phyloP scores from a whole-genome alignment of 2,888 invertebrate genomes.

The Alcis repandata region DNA sequence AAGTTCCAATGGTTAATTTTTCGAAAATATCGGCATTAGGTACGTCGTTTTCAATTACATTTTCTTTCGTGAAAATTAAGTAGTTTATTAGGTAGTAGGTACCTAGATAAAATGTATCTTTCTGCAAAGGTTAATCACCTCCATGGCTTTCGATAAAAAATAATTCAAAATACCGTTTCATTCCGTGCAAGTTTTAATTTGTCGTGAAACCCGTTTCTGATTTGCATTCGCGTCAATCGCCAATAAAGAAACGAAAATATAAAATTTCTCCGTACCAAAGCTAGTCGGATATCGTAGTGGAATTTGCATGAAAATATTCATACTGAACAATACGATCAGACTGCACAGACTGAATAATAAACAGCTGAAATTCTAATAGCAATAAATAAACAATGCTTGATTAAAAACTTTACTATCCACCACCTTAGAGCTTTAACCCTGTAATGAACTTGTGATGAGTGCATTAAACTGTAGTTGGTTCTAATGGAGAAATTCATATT shows the following conservation, averaged over 20 bases:
- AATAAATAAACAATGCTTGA: conserved; percentile 68
- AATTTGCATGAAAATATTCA: conserved; percentile 75
- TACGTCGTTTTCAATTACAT: too few relatives aligned
- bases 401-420: conserved; percentile 60
- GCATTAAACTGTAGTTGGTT: conserved; percentile 37
- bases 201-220: conserved; percentile 12
- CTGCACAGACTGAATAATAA: conserved; percentile 64
- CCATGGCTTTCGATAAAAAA: background rate
- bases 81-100: too few relatives aligned
- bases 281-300: conserved; percentile 57
- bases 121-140: too few relatives aligned
- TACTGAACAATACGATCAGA: conserved; percentile 69
- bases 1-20: too few relatives aligned
- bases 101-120: too few relatives aligned
- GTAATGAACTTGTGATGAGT: conserved; percentile 43
- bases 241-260: conserved; percentile 29
- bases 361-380: conserved; percentile 61
- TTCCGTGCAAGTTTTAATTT: conserved; percentile 16
- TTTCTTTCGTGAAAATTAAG: too few relatives aligned
- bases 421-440: conserved; percentile 33
- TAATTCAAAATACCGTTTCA: background rate
- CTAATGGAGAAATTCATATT: conserved; percentile 21
- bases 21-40: too few relatives aligned
- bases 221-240: conserved; percentile 19
- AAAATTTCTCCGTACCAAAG: conserved; percentile 9